Evolutionary conservation across 1,140 invertebrate genomes (phyloP), one percentile per base, ranked within the genome.

Genomic region (Scylla paramamosain): DNA sequence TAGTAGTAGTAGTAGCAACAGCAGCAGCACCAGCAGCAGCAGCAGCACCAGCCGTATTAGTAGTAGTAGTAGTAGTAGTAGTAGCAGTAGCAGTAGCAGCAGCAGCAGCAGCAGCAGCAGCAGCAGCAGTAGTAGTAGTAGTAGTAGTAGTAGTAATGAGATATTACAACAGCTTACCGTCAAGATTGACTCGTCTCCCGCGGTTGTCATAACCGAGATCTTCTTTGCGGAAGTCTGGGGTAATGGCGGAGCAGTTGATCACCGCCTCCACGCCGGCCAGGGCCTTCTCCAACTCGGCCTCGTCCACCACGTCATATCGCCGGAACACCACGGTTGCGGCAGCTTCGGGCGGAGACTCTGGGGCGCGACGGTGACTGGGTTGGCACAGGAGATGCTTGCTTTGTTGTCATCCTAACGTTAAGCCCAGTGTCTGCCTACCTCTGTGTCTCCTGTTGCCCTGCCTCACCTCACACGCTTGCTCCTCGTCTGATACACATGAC

Each of bases 241-340:
- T 31, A 7, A 87, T 67, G 32, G 84, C 94, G n/a, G 94, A 25
- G n/a, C 94, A 95, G 91, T 92, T 95, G 90, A 95, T 29, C 25
- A 95, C 90, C 4, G 83, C 94, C 7, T 82, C 82, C 12, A 31
- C 82, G 28, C 94, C 94, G 20, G n/a, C 59, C 67, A 92, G 77
- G 10, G 48, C 12, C 31, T 67, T 20, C 8, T 12, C 12, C 12
- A 94, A 25, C 46, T 89, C 28, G 3, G n/a, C 29, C 46, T 29
- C 29, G 29, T 95, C 84, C 45, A 25, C 8, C 3, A 95, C 39
- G 48, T 95, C 94, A 92, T 90, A 95, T 0, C 31, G 29, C 83
- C 82, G 32, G 90, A 32, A 95, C 29, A 67, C 32, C 83, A 91
- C 90, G 7, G 2, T 46, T 0, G 12, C 0, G 8, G 4, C 7